These are phyloP conservation scores for Rhizomys pruinosus DNA, from an alignment of 2,113 vertebrate genomes.

Conservation along the genomic window DNA sequence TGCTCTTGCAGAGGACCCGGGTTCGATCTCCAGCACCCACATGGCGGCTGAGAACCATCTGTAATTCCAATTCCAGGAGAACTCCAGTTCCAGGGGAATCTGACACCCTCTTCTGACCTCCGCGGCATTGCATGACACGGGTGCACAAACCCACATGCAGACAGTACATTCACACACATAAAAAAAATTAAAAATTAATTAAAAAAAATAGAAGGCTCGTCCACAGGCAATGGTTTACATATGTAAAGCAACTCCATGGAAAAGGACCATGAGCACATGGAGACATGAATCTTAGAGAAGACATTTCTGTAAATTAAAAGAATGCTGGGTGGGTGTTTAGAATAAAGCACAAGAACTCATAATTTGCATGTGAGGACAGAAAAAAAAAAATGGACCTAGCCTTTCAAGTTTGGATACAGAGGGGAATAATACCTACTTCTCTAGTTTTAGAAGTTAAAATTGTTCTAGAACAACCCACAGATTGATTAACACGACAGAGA, in stretches of 20 bases:
- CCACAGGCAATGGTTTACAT: not conserved
- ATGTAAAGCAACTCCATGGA: not conserved
- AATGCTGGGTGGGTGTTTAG: not conserved
- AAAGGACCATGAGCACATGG: no score
- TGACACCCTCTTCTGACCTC: no score
- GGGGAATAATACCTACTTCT: not conserved
- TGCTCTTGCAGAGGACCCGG: no score
- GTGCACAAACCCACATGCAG: no score
- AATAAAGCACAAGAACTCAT: not conserved
- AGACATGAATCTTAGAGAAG: not conserved
- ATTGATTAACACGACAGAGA: not conserved
- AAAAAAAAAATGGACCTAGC: not conserved
- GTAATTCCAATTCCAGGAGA: no score
- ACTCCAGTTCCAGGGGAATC: no score
- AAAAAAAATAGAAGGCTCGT: not conserved
- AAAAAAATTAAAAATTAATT: no score
- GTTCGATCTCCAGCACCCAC: no score
- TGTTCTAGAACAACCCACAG: conserved; percentile 31
- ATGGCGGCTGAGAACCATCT: no score
- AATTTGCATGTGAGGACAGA: not conserved
- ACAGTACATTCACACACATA: no score
- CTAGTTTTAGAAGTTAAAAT: not conserved
- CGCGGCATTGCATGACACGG: no score
- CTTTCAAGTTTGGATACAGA: not conserved
- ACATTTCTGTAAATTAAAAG: not conserved